These are phyloP conservation scores for Alligator mississippiensis DNA, from an alignment of 2,113 vertebrate genomes.

Conservation along the genomic window DNA sequence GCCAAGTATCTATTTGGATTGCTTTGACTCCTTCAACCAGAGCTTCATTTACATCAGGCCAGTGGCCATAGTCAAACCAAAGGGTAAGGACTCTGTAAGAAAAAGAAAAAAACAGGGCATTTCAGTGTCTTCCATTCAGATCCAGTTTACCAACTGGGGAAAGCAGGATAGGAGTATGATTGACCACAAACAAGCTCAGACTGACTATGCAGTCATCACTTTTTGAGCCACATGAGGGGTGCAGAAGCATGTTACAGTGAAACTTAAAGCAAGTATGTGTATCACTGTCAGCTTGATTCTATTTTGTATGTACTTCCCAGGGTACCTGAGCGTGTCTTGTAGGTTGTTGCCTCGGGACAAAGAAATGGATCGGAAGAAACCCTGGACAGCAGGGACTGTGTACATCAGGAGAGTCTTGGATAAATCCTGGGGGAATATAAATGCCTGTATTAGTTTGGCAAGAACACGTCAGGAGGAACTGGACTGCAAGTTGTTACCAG, in stretches of 20 bases:
- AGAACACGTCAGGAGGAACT: not conserved
- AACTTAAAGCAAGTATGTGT: not conserved
- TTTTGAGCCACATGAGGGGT: not conserved
- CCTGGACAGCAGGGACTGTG: slow-evolving; percentile 97
- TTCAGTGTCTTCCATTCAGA: not conserved
- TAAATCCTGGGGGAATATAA: slow-evolving; percentile 85
- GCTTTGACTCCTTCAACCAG: slow-evolving; percentile 98
- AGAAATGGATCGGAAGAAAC: slow-evolving; percentile 98
- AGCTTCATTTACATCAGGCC: slow-evolving; percentile 97
- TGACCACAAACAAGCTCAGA: not conserved
- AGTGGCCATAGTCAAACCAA: slow-evolving; percentile 99
- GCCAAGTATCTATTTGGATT: slow-evolving; percentile 98
- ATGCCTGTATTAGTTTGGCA: slow-evolving; percentile 35
- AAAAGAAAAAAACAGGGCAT: not conserved
- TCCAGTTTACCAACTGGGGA: not conserved
- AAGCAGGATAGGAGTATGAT: not conserved
- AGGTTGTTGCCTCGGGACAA: slow-evolving; percentile 97
- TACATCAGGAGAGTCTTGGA: slow-evolving; percentile 95
- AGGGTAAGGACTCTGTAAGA: slow-evolving; percentile 92
- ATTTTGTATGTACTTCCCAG: not conserved
- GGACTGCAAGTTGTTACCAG: not conserved
- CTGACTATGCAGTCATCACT: not conserved
- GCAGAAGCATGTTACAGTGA: not conserved
- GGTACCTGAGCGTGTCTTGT: slow-evolving; percentile 95
- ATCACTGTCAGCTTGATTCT: not conserved